phyloP scores from a whole-genome alignment of 2,113 vertebrate genomes.

The Saimiri boliviensis region DNA sequence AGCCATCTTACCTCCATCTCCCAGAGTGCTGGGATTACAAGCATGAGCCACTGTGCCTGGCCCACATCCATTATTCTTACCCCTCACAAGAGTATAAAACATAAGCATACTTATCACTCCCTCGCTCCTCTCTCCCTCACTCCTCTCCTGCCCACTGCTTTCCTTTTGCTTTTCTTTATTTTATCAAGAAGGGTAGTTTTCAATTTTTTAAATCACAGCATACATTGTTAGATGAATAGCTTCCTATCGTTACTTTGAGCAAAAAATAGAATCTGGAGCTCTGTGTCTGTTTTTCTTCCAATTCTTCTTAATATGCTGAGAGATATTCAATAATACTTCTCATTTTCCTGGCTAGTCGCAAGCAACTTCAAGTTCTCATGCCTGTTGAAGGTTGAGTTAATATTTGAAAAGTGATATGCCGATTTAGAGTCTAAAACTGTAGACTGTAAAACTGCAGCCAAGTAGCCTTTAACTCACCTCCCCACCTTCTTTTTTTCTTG shows the following conservation, averaged over 20 bases:
- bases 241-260: neutral
- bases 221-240: neutral
- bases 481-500: too few relatives aligned
- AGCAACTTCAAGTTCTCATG: neutral
- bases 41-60: too few relatives aligned
- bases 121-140: too few relatives aligned
- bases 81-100: neutral
- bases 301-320: neutral
- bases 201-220: neutral
- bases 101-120: neutral
- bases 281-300: neutral
- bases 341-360: neutral
- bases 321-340: neutral
- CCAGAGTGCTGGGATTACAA: too few relatives aligned
- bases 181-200: neutral
- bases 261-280: neutral
- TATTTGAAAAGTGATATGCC: conserved; percentile 10
- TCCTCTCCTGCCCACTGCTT: neutral
- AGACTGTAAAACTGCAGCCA: neutral
- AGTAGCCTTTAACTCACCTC: neutral
- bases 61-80: neutral
- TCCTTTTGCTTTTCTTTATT: neutral
- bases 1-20: too few relatives aligned
- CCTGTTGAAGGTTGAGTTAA: neutral
- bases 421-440: neutral